Evolutionary conservation across 2,797 vertebrate genomes (phyloP).

Genomic region (Acridotheres tristis): DNA sequence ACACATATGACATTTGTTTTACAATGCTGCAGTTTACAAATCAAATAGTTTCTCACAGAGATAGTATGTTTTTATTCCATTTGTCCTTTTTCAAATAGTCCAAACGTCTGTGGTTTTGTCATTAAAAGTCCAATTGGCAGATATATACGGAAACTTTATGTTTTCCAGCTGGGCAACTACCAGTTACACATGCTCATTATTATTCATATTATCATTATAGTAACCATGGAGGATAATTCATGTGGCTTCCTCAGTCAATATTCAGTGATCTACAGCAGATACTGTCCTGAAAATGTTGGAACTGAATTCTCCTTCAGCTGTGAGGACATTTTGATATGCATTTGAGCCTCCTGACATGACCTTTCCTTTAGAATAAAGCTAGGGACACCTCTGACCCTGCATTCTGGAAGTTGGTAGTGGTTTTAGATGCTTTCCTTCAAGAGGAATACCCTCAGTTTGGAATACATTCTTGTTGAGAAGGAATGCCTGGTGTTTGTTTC

Average conservation of each 20-base stretch:
- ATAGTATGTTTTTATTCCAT: conserved; percentile 73
- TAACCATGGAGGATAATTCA: conserved; percentile 12
- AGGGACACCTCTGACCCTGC: background rate
- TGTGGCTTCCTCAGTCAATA: background rate
- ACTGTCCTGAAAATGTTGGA: background rate
- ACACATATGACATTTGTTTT: conserved; percentile 59
- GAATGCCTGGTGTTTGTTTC: background rate
- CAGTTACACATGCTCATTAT: conserved; percentile 66
- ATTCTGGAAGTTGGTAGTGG: background rate
- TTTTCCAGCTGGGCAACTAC: conserved; percentile 76
- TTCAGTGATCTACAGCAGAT: background rate
- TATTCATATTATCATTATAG: conserved; percentile 59
- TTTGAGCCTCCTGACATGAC: background rate
- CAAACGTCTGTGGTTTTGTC: conserved; percentile 76
- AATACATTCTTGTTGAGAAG: background rate
- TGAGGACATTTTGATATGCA: background rate
- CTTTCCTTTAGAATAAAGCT: background rate
- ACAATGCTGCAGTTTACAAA: conserved; percentile 70
- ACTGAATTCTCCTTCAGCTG: background rate
- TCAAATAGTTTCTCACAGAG: conserved; percentile 62
- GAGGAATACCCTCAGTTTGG: background rate
- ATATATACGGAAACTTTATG: conserved; percentile 67
- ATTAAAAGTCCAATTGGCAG: conserved; percentile 77
- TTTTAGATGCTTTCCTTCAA: background rate
- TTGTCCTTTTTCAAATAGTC: conserved; percentile 71